Percentiles rank a stretch among this genome's conserved stretches.
Evolutionary conservation across 2,113 vertebrate genomes (phyloP).

Genomic region (Sula dactylatra): DNA sequence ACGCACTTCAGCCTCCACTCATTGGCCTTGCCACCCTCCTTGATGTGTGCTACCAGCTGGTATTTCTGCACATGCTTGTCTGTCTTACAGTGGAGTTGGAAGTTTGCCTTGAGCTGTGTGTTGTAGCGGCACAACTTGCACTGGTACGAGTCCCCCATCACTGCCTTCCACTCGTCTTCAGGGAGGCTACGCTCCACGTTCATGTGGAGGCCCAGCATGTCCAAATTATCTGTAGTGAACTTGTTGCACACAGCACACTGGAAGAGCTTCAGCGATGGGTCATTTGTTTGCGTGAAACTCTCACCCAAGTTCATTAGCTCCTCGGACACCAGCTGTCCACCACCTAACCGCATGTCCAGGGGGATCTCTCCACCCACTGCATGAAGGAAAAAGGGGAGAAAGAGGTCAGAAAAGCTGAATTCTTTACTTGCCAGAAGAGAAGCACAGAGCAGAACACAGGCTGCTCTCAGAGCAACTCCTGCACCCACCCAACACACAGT

Average conservation of each 20-base stretch:
- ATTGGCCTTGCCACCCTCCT: constrained; percentile 96
- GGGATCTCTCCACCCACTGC: constrained; percentile 94
- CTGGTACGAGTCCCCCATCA: constrained; percentile 94
- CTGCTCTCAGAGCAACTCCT: background rate
- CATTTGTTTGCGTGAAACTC: constrained; percentile 93
- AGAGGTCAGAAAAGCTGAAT: constrained; percentile 36
- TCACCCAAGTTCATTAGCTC: constrained; percentile 98
- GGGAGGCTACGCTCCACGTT: constrained; percentile 91
- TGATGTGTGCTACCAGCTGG: constrained; percentile 98
- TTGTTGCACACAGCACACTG: constrained; percentile 98
- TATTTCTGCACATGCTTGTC: constrained; percentile 98
- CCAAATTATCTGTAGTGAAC: constrained; percentile 97
- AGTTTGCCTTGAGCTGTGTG: constrained; percentile 98
- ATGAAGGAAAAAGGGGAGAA: constrained; percentile 10
- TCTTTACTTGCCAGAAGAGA: background rate
- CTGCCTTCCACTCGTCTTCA: constrained; percentile 95
- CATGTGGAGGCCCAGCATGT: constrained; percentile 96
- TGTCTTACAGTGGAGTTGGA: constrained; percentile 98
- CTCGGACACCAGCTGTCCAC: constrained; percentile 95
- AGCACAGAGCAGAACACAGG: background rate
- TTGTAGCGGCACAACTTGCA: constrained; percentile 98
- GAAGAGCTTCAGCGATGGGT: constrained; percentile 97
- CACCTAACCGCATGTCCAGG: constrained; percentile 91
- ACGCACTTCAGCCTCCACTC: constrained; percentile 98
- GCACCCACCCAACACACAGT: background rate